Conservation (phyloP, 2,797 vertebrate genomes). For the Rhabdomys pumilio region DNA sequence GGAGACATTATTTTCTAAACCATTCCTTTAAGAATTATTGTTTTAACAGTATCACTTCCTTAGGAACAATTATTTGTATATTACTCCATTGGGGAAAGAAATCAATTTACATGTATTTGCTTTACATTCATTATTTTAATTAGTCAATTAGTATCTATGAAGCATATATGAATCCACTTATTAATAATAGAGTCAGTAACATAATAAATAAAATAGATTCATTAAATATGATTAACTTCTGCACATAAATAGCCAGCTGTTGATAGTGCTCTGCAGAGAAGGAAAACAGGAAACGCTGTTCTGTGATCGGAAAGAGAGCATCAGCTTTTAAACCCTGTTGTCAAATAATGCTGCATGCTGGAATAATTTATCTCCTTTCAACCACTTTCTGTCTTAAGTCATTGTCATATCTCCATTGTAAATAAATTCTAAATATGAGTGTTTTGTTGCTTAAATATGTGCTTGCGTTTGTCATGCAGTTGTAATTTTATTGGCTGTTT, state of each 20-base stretch:
- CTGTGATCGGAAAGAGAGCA: neutral
- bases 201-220: conserved; percentile 17
- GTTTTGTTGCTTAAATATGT: neutral
- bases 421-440: neutral
- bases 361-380: neutral
- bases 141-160: neutral
- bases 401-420: neutral
- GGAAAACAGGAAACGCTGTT: neutral
- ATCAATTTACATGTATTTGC: conserved; percentile 14
- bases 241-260: neutral
- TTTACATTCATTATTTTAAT: conserved; percentile 37
- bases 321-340: neutral
- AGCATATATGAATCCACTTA: neutral
- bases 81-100: neutral
- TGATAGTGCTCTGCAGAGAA: neutral
- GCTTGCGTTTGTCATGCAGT: neutral
- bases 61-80: conserved; percentile 39
- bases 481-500: neutral
- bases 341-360: neutral
- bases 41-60: conserved; percentile 9
- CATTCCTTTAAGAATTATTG: neutral
- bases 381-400: too few relatives aligned
- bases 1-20: neutral
- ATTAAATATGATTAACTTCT: neutral
- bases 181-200: neutral